phyloP scores from a whole-genome alignment of 1,140 invertebrate species.

The Rhagoletis pomonella region DNA sequence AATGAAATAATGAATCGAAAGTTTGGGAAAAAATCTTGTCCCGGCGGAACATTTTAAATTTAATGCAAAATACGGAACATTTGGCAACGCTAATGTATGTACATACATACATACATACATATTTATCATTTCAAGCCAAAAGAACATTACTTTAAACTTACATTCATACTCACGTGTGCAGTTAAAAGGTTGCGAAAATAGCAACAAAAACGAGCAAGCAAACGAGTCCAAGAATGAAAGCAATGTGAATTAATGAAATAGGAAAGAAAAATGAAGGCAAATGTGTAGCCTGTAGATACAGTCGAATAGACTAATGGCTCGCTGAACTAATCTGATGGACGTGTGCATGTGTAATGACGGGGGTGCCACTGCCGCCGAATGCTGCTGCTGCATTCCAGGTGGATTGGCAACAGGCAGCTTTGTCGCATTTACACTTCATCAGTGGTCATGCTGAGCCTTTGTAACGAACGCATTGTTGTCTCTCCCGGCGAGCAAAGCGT shows the following conservation, averaged over 20 bases:
- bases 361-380: neutral
- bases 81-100: too few relatives aligned
- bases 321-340: conserved; percentile 21
- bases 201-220: conserved; percentile 16
- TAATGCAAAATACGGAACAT: too few relatives aligned
- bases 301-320: conserved; percentile 12
- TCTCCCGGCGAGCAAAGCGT: neutral
- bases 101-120: too few relatives aligned
- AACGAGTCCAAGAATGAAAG: conserved; percentile 42
- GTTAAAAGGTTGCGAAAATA: conserved; percentile 16
- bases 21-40: too few relatives aligned
- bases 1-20: too few relatives aligned
- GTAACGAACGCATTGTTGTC: neutral
- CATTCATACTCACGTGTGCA: neutral
- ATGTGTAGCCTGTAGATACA: neutral
- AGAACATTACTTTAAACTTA: neutral
- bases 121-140: conserved; percentile 40
- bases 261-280: neutral
- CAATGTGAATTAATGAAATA: conserved; percentile 34
- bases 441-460: conserved; percentile 29
- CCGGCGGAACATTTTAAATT: too few relatives aligned
- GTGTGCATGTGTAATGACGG: neutral
- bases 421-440: conserved; percentile 24
- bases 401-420: conserved; percentile 18
- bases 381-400: neutral